Conservation (phyloP, 2,888 invertebrate species). For the Cheilosia impressa region DNA sequence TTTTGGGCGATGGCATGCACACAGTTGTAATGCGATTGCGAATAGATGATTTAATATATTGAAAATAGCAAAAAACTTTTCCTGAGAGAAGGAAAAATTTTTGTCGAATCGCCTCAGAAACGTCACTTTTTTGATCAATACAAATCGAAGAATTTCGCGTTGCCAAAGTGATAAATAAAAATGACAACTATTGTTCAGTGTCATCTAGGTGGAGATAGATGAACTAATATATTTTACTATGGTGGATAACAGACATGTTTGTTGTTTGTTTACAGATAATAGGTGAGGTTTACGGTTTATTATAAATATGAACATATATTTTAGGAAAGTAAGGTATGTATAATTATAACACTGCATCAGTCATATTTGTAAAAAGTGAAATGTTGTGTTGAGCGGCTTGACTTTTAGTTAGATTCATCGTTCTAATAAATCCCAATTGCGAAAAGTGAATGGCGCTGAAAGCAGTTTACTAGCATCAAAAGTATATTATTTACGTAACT, state of each 20-base stretch:
- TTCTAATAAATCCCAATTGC: too few species aligned
- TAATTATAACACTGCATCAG: too few species aligned
- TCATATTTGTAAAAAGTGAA: too few species aligned
- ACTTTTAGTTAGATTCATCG: too few species aligned
- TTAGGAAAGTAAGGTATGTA: too few species aligned
- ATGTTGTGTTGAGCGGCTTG: too few species aligned
- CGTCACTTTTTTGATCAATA: conserved; percentile 78
- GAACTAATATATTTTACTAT: conserved; percentile 22
- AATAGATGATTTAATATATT: conserved; percentile 69
- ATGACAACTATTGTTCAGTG: background rate
- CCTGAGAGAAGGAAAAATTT: conserved; percentile 67
- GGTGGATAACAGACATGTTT: background rate
- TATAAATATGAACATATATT: too few species aligned
- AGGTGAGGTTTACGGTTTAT: too few species aligned
- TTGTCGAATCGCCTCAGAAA: conserved; percentile 72
- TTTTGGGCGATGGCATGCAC: conserved; percentile 52
- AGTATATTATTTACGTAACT: too few species aligned
- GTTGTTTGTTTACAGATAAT: too few species aligned
- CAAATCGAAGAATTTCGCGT: conserved; percentile 71
- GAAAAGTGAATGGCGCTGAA: too few species aligned
- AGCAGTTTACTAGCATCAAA: too few species aligned
- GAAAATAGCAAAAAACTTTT: conserved; percentile 67
- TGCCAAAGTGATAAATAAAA: conserved; percentile 30
- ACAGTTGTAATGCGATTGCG: conserved; percentile 47
- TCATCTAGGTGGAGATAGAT: conserved; percentile 27